Base-by-base conservation (phyloP, 2,113 vertebrate species). In the Dromas ardeola region DNA sequence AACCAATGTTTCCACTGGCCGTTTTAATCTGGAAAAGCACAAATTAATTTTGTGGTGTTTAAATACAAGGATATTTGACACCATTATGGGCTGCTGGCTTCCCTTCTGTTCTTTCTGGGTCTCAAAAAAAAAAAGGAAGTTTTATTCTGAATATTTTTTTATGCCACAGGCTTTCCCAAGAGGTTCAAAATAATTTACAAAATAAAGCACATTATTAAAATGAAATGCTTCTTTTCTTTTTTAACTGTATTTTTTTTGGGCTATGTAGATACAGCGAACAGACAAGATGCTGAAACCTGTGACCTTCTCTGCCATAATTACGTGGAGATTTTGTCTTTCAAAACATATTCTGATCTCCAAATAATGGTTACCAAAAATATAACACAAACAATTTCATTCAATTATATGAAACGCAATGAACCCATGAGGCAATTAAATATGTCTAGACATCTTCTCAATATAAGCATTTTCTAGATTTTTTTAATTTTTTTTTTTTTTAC, bases 371-470 rank as follows among this genome's bases (percentile, higher is more conserved):
- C 81, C 59, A 94, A 95, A 96, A 95, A 90, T 73, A 90, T 56
- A 96, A 94, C 58, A 82, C 63, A 93, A 95, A 95, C 78, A 92
- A 93, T 95, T 95, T 92, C 93, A 95, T 88, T 95, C 88, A 93
- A 94, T 96, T 97, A 94, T 87, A 90, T 62, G 63, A 94, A 97
- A 95, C 81, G 85, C 84, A 92, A 95, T 74, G 91, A 95, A 95
- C 91, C 84, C 82, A 93, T 47, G 80, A 83, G 49, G 95, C 93
- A 96, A 95, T 91, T 97, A 97, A 95, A 88, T 74, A 95, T 77
- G 86, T 96, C 93, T 95, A 96, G 93, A 96, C 91, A 89, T 92
- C 38, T 94, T 81, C 87, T 85, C 55, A 83, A 88, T 77, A 74
- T 61, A 94, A 91, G 76, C 8, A 4, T 79, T 95, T 96, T 93